Conservation (phyloP, 1,140 invertebrate genomes). For the Choristoneura fumiferana region DNA sequence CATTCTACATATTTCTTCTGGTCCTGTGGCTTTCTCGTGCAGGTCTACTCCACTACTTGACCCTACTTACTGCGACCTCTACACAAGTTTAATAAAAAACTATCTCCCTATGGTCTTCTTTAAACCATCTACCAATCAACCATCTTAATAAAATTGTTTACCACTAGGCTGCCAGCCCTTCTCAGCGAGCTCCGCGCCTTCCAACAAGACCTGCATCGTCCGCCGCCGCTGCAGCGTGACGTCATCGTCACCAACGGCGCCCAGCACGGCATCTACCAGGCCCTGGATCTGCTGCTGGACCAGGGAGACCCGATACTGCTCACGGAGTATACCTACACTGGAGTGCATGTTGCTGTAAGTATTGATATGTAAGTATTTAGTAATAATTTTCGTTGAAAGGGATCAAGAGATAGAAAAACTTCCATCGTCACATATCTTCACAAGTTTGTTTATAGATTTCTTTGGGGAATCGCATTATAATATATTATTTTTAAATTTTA, state of each 20-base stretch:
- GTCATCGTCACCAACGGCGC: constrained; percentile 85
- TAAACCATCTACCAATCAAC: neutral
- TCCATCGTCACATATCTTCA: too few species aligned
- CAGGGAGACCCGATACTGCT: constrained; percentile 85
- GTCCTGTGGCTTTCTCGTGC: too few species aligned
- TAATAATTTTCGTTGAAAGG: too few species aligned
- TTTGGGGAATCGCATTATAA: too few species aligned
- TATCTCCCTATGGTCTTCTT: too few species aligned
- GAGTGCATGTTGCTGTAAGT: constrained; percentile 84
- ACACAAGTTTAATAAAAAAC: too few species aligned
- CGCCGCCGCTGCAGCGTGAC: constrained; percentile 82
- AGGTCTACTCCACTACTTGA: too few species aligned
- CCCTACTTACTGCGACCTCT: too few species aligned
- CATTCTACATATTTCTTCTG: too few species aligned
- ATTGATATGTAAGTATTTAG: constrained; percentile 5
- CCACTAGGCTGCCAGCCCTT: constrained; percentile 80
- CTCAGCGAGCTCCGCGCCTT: constrained; percentile 82
- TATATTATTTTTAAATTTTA: too few species aligned
- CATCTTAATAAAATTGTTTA: constrained; percentile 18
- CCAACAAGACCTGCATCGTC: constrained; percentile 82
- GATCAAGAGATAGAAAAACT: too few species aligned
- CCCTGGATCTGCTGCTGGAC: constrained; percentile 82
- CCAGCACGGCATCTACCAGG: constrained; percentile 88
- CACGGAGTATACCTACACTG: constrained; percentile 85
- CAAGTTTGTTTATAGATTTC: too few species aligned